These are phyloP conservation scores for Lagopus muta DNA, from an alignment of 2,113 vertebrate genomes.

Conservation along the genomic window DNA sequence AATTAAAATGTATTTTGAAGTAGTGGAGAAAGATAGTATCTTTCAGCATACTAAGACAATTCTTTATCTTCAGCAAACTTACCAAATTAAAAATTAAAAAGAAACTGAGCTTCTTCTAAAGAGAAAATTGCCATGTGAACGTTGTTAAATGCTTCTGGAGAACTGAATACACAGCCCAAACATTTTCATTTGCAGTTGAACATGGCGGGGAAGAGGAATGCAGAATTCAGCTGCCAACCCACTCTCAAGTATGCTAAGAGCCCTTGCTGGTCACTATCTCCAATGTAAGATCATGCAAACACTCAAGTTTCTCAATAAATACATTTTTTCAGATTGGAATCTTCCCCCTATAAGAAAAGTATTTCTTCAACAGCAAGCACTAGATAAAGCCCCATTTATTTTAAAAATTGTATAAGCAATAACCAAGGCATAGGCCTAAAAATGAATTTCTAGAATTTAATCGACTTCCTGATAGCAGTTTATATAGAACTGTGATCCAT, in stretches of 20 bases:
- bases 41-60: not conserved
- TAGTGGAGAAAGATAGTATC: not conserved
- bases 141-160: not conserved
- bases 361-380: not conserved
- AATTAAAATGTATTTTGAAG: constrained; percentile 8
- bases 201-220: not conserved
- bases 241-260: not conserved
- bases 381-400: not conserved
- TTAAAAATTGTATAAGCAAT: not conserved
- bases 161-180: rapidly evolving
- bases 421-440: not conserved
- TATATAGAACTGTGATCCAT: not conserved
- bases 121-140: not conserved
- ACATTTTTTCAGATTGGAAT: not conserved
- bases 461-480: rapidly evolving
- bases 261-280: not conserved
- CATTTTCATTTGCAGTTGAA: not conserved
- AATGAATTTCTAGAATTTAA: not conserved
- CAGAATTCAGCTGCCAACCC: not conserved
- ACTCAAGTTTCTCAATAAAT: not conserved
- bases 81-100: not conserved
- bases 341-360: not conserved
- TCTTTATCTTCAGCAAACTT: not conserved
- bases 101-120: not conserved
- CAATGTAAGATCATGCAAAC: rapidly evolving